These are phyloP conservation scores for Zaprionus kolodkinae DNA, from an alignment of 1,140 invertebrate species.

Conservation along the genomic window DNA sequence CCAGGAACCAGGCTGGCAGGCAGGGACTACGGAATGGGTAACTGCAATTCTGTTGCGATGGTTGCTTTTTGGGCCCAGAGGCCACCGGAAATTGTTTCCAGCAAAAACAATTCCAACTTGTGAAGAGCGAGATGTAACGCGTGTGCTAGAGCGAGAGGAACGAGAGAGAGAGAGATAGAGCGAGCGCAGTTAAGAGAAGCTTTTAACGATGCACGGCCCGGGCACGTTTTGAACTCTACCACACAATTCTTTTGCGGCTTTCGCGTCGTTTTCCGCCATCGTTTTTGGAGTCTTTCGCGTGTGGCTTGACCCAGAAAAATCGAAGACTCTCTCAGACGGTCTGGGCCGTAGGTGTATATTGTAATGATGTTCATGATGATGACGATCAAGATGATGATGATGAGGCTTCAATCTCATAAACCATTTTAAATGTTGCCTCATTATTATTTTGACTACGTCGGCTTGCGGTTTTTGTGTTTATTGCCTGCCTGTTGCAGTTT, in stretches of 20 bases:
- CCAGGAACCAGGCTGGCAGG: too few relatives aligned
- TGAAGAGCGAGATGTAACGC: neutral
- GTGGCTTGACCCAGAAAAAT: slow-evolving; percentile 74
- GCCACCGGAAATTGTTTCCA: slow-evolving; percentile 73
- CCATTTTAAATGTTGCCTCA: slow-evolving; percentile 76
- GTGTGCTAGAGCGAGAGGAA: neutral
- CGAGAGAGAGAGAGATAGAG: slow-evolving; percentile 1
- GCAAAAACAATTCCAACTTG: slow-evolving; percentile 11
- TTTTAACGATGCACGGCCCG: slow-evolving; percentile 65
- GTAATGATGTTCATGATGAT: slow-evolving; percentile 32
- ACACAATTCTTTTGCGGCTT: slow-evolving; percentile 45
- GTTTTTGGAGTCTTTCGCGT: slow-evolving; percentile 50
- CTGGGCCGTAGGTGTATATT: slow-evolving; percentile 56
- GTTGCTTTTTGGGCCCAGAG: slow-evolving; percentile 32
- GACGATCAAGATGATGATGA: slow-evolving; percentile 36
- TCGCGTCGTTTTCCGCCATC: slow-evolving; percentile 9
- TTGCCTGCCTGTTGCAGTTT: slow-evolving; percentile 46
- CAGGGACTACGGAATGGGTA: neutral
- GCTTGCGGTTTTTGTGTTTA: slow-evolving; percentile 76
- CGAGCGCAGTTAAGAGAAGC: slow-evolving; percentile 38
- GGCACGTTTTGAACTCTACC: slow-evolving; percentile 76
- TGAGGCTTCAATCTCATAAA: slow-evolving; percentile 63
- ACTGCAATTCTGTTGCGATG: slow-evolving; percentile 52
- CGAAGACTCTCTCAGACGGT: slow-evolving; percentile 32
- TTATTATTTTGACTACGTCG: slow-evolving; percentile 78